Conservation (phyloP, 2,113 vertebrate genomes). For the Dipodomys stephensi region DNA sequence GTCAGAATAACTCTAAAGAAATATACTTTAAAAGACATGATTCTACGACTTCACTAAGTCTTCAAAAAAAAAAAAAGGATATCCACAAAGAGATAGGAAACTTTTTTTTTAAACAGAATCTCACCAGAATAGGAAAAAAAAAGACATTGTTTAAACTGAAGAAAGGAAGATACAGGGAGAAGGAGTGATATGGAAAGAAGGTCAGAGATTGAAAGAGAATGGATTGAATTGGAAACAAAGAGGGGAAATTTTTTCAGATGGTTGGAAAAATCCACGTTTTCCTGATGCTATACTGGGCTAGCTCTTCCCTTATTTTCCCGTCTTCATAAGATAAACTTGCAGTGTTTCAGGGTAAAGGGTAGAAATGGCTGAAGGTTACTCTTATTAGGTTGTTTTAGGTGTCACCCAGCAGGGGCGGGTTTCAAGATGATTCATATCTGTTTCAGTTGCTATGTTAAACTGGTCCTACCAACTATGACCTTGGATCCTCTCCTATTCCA, state of each 20-base stretch:
- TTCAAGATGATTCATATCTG: not conserved
- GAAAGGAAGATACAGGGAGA: not conserved
- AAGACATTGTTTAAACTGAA: not conserved
- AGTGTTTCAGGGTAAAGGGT: not conserved
- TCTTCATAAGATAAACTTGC: not conserved
- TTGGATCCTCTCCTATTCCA: not conserved
- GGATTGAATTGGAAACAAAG: not conserved
- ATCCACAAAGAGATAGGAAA: not conserved
- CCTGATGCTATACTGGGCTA: not conserved
- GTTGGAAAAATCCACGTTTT: not conserved
- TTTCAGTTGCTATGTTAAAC: not conserved
- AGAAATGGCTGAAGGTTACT: not conserved
- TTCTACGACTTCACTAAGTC: not conserved
- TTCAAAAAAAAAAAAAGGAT: not conserved
- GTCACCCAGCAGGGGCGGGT: not conserved
- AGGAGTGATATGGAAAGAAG: not conserved
- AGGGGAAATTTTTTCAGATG: not conserved
- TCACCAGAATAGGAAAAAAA: not conserved
- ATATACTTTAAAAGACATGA: slow-evolving; percentile 31
- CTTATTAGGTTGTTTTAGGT: not conserved
- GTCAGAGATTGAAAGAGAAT: not conserved
- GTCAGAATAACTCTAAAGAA: slow-evolving; percentile 33
- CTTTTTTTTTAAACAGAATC: not conserved
- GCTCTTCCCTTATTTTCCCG: not conserved
- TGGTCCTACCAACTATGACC: not conserved